phyloP scores from a whole-genome alignment of 2,888 invertebrate species.

The Pseudolycoriella hygida region DNA sequence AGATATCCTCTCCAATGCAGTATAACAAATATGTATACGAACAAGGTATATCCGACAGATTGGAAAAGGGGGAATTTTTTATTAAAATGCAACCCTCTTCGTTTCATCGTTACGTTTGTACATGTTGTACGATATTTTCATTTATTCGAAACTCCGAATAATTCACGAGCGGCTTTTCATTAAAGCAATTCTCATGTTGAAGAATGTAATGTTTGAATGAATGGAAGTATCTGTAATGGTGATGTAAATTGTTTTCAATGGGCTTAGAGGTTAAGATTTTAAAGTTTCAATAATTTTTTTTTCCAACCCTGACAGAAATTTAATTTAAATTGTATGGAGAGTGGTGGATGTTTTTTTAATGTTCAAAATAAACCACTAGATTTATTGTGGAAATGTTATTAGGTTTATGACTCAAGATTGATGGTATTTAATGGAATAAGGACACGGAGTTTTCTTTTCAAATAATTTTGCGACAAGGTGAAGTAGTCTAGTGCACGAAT shows the following conservation, averaged over 20 bases:
- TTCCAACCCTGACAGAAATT: not conserved
- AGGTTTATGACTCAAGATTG: not conserved
- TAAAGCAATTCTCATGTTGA: not conserved
- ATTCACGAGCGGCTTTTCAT: conserved; percentile 4
- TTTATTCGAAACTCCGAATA: not conserved
- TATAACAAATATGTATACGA: no score
- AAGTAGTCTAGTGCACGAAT: no score
- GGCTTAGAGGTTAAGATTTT: not conserved
- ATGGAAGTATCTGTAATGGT: not conserved
- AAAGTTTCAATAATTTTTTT: not conserved
- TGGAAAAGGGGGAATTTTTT: not conserved
- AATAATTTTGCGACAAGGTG: no score
- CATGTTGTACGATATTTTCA: not conserved
- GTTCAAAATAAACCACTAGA: not conserved
- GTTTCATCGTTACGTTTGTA: not conserved
- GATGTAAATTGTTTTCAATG: conserved; percentile 1
- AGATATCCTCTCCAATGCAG: not conserved
- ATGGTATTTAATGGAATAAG: no score
- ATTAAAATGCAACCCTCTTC: not conserved
- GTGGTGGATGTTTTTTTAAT: no score
- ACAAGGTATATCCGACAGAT: not conserved
- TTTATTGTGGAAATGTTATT: not conserved
- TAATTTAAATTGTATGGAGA: no score
- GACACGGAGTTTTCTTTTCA: no score
- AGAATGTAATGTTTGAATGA: not conserved